Conservation (phyloP, 2,888 invertebrate genomes). For the Ypsolopha scabrella region DNA sequence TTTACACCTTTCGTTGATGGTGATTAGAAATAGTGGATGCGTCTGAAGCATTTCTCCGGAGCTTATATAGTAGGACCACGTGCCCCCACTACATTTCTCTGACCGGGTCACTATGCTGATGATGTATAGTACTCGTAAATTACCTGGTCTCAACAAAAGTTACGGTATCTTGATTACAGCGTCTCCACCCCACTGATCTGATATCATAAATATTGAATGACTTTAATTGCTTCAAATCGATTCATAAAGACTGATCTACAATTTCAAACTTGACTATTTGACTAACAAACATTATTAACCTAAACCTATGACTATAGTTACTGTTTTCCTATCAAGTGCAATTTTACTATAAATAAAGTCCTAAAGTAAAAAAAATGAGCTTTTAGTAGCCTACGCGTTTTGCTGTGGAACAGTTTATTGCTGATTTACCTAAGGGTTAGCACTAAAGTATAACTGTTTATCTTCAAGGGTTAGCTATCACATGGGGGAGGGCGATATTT, state of each 20-base stretch:
- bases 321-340: too few species aligned
- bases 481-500: too few species aligned
- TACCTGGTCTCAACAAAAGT: conserved; percentile 15
- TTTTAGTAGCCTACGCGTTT: too few species aligned
- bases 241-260: not conserved
- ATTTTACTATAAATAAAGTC: too few species aligned
- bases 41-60: conserved; percentile 44
- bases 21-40: conserved; percentile 32
- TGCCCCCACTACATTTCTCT: conserved; percentile 35
- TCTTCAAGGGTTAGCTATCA: too few species aligned
- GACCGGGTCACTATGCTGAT: conserved; percentile 36
- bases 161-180: conserved; percentile 48
- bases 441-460: too few species aligned
- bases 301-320: too few species aligned
- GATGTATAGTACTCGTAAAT: conserved; percentile 47
- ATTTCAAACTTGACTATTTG: too few species aligned
- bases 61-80: conserved; percentile 50
- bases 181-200: conserved; percentile 24
- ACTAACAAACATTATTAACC: too few species aligned
- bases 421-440: too few species aligned
- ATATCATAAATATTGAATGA: conserved; percentile 31
- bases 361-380: too few species aligned
- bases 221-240: not conserved
- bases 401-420: too few species aligned
- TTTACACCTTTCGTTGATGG: conserved; percentile 36